Base-by-base conservation (phyloP, 2,888 invertebrate genomes). In the Drosophila pegasa region DNA sequence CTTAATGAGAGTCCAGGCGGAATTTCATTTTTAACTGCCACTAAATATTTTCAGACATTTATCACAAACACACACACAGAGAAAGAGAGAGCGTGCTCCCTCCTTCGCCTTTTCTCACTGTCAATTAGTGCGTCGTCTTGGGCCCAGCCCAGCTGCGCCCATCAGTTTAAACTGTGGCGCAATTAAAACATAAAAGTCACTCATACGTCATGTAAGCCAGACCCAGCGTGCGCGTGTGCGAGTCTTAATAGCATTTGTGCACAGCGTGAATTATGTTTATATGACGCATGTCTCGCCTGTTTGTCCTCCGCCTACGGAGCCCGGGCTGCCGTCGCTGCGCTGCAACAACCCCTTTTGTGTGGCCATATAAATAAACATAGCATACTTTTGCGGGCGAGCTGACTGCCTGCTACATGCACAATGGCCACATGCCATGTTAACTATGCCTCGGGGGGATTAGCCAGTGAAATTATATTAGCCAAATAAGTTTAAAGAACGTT, bases 111-210 rank as follows among this genome's bases (percentile, higher is more conserved):
- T 70, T 68, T 66, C 59, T 69, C 59, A 62, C 58, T 86, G 83
- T 87, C 83, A 88, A 88, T 88, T 83, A 88, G 84, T 64, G 74
- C 71, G 63, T 69, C 87, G 80, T 73, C n/a, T n/a, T n/a, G n/a
- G 64, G 57, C 65, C 20, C 40, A 56, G 61, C 64, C 59, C 83
- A 79, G 81, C 86, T 82, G 75, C 50, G 72, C 68, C 64, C 61
- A 64, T 65, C 80, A 63, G 69, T 76, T 83, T 79, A 79, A 83
- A 73, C 70, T 80, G 69, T 71, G 63, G 64, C 68, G 70, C 88
- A 88, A 83, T 83, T 88, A 83, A 88, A 87, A 83, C 87, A 83
- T 83, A 88, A 88, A 88, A 87, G 84, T 84, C 88, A 84, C 87
- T 84, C 88, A 84, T 88, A 88, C 83, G 83, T 72, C 83, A 80